phyloP scores from a whole-genome alignment of 1,140 invertebrate species.

The Papilio machaon region DNA sequence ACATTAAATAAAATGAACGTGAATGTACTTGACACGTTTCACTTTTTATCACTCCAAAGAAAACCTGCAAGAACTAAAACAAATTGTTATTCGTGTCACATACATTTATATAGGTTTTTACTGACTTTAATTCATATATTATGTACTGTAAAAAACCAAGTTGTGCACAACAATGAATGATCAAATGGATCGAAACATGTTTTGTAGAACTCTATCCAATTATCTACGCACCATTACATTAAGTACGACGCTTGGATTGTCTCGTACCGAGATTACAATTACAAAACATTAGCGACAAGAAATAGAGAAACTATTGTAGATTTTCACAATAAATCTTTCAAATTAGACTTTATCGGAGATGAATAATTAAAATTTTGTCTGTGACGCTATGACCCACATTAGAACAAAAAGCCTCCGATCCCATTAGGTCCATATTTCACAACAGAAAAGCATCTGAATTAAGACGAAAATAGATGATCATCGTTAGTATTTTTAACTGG shows the following conservation, averaged over 20 bases:
- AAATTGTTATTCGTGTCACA: constrained; percentile 12
- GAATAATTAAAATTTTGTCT: constrained; percentile 18
- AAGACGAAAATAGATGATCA: constrained; percentile 11
- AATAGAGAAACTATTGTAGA: constrained; percentile 46
- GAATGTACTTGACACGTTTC: neutral
- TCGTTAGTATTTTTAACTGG: constrained; percentile 17
- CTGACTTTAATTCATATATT: neutral
- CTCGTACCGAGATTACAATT: constrained; percentile 59
- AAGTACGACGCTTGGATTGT: constrained; percentile 45
- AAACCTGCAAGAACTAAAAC: neutral
- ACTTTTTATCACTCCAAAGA: neutral
- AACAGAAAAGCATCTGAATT: constrained; percentile 11
- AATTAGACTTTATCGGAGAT: constrained; percentile 25
- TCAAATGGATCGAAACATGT: constrained; percentile 63
- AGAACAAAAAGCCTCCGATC: constrained; percentile 12
- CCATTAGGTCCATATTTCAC: neutral
- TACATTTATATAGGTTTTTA: constrained; percentile 6
- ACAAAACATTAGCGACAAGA: constrained; percentile 54
- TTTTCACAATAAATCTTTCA: constrained; percentile 22
- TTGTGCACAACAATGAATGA: constrained; percentile 55
- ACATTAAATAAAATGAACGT: neutral
- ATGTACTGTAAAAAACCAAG: constrained; percentile 28
- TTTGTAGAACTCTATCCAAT: constrained; percentile 55
- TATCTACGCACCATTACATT: constrained; percentile 62
- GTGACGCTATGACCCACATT: constrained; percentile 15